phyloP scores from a whole-genome alignment of 2,113 vertebrate genomes.

The Carettochelys insculpta region DNA sequence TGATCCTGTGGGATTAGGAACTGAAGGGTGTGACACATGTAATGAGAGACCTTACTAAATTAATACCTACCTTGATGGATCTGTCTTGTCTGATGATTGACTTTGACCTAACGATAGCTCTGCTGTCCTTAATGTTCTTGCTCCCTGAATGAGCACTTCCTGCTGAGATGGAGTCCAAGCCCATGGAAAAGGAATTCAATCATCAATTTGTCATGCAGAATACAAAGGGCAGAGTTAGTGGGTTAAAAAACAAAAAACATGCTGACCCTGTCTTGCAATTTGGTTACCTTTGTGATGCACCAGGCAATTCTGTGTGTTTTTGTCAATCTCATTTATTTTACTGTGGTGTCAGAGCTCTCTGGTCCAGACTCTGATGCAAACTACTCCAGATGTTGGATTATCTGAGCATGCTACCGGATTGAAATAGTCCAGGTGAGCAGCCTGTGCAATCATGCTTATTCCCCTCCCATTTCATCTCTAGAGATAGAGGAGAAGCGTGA shows the following conservation, averaged over 20 bases:
- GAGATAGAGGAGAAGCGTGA: not conserved
- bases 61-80: not conserved
- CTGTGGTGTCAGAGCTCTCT: not conserved
- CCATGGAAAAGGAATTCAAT: not conserved
- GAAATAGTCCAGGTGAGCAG: not conserved
- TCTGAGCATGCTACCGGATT: not conserved
- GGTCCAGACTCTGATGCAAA: not conserved
- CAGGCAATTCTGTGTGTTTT: not conserved
- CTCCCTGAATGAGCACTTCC: not conserved
- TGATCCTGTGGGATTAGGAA: not conserved
- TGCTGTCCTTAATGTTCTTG: not conserved
- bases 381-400: not conserved
- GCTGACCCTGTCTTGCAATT: not conserved
- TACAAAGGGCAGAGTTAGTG: not conserved
- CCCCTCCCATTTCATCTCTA: not conserved
- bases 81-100: not conserved
- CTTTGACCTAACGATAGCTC: not conserved
- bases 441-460: not conserved
- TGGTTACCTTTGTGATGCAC: not conserved
- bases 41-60: not conserved
- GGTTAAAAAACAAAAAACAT: not conserved
- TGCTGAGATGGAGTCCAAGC: not conserved
- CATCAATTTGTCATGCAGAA: not conserved
- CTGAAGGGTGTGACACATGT: not conserved
- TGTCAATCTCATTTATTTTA: not conserved